Conservation (phyloP, 2,113 vertebrate species). For the Pica pica region DNA sequence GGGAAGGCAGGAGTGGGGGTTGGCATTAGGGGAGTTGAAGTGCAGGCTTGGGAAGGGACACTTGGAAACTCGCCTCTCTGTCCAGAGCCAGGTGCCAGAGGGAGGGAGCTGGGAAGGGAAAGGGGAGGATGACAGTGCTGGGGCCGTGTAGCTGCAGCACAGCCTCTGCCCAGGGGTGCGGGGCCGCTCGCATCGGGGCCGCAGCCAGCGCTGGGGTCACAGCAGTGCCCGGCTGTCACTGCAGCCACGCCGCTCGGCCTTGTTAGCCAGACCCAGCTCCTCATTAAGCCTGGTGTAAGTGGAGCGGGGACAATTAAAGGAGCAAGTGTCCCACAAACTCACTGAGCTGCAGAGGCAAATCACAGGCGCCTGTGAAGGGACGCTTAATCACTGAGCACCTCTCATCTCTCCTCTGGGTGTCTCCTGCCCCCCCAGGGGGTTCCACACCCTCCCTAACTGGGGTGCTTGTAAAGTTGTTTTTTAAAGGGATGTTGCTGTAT, state of each 20-base stretch:
- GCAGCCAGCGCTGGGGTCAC: background rate
- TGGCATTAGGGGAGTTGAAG: background rate
- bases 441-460: background rate
- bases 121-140: rapidly evolving
- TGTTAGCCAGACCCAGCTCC: background rate
- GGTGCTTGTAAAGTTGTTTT: background rate
- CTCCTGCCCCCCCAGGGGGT: background rate
- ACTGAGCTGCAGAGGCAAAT: background rate
- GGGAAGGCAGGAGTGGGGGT: background rate
- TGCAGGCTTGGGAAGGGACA: background rate
- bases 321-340: background rate
- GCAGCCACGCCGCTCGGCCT: background rate
- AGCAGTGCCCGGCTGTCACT: rapidly evolving
- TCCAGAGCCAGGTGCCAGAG: background rate
- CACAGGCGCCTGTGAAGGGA: background rate
- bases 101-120: background rate
- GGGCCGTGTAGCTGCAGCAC: background rate
- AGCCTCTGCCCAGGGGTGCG: background rate
- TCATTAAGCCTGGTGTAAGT: background rate
- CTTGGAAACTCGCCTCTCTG: background rate
- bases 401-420: background rate
- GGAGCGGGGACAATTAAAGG: conserved; percentile 4
- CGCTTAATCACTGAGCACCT: background rate
- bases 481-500: background rate
- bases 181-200: rapidly evolving